A percentile compares a stretch with the other conserved stretches of the same genome.
These are phyloP conservation scores for Reticulitermes speratus DNA, from an alignment of 1,140 invertebrate species.

Conservation along the genomic window DNA sequence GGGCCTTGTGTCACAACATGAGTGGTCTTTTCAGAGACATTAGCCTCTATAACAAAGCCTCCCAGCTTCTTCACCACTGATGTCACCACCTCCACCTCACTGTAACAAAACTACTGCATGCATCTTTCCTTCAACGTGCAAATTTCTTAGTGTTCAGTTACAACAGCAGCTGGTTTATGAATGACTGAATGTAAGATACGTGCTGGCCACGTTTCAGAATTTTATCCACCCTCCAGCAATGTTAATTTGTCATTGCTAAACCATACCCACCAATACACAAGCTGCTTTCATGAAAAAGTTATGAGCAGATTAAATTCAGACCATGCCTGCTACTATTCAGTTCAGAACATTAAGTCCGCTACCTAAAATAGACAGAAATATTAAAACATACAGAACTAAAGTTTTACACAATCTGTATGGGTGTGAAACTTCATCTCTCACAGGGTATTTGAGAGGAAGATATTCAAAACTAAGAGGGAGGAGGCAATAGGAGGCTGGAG, in stretches of 20 bases:
- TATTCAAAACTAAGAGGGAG: no score
- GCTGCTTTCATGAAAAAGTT: no score
- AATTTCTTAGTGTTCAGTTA: background rate
- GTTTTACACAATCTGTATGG: no score
- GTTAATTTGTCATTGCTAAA: background rate
- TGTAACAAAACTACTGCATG: conserved; percentile 33
- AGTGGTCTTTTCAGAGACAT: conserved; percentile 52
- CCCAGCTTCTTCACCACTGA: conserved; percentile 46
- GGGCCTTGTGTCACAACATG: conserved; percentile 54
- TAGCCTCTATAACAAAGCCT: conserved; percentile 49
- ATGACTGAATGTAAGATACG: background rate
- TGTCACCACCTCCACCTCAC: conserved; percentile 36
- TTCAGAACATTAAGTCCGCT: no score
- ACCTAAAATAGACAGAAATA: no score
- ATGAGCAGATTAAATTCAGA: background rate
- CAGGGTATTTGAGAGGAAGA: no score
- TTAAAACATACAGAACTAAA: no score
- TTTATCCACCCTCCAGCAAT: background rate
- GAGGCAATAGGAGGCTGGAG: no score
- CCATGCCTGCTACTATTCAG: background rate
- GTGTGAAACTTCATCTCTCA: no score
- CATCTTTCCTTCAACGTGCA: background rate
- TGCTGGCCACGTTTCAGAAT: background rate
- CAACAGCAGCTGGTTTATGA: background rate
- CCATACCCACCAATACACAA: background rate